Conservation (phyloP, 1,140 invertebrate species). For the Bacillus rossius region DNA sequence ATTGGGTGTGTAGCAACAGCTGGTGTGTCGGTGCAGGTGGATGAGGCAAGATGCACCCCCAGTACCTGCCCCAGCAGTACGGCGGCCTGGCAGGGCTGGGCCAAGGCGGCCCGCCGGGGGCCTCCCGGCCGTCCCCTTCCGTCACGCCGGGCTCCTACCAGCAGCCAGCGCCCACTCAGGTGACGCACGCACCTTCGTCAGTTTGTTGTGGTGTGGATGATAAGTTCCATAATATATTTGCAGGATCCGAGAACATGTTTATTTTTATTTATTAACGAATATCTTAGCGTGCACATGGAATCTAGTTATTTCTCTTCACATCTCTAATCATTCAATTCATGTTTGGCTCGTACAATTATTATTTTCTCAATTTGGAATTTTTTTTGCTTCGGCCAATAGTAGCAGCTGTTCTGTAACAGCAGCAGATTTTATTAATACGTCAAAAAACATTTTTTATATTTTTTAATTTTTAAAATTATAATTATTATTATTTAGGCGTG, state of each 20-base stretch:
- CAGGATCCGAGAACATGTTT: too few species aligned
- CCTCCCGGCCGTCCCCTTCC: background rate
- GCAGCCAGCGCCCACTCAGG: constrained; percentile 23
- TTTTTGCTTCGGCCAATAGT: too few species aligned
- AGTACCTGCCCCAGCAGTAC: constrained; percentile 19
- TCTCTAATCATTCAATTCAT: background rate
- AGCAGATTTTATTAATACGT: too few species aligned
- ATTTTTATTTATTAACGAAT: constrained; percentile 21
- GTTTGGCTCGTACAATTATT: background rate
- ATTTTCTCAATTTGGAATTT: too few species aligned
- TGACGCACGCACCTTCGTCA: constrained; percentile 21
- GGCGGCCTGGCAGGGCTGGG: background rate
- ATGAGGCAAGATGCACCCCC: constrained; percentile 35
- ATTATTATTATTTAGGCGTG: too few species aligned
- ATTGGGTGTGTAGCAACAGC: too few species aligned
- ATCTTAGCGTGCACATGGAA: background rate
- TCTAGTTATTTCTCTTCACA: background rate
- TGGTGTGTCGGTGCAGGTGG: constrained; percentile 4
- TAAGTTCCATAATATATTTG: too few species aligned
- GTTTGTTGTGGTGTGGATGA: too few species aligned
- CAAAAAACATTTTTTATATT: too few species aligned
- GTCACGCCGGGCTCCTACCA: background rate
- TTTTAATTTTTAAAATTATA: too few species aligned
- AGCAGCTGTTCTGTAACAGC: too few species aligned
- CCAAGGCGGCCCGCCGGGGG: background rate